Conservation (phyloP, 2,888 invertebrate genomes). For the Pilophorus perplexus region DNA sequence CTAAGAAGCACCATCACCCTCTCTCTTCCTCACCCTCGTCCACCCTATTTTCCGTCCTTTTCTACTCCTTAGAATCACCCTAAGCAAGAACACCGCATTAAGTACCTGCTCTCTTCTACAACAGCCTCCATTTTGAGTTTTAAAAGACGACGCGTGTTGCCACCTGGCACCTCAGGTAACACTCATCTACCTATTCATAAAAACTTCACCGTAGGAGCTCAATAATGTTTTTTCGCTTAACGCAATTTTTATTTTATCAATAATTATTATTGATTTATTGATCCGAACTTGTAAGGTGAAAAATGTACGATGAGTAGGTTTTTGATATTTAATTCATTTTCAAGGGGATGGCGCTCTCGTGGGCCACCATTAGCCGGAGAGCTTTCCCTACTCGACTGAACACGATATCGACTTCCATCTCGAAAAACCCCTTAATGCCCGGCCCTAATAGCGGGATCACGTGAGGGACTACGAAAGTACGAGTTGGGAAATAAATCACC, state of each 20-base stretch:
- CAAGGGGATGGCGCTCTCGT: too few relatives aligned
- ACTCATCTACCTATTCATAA: background rate
- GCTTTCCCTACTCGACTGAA: constrained; percentile 6
- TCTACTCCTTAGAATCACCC: background rate
- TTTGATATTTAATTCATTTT: background rate
- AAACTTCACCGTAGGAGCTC: background rate
- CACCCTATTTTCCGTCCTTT: background rate
- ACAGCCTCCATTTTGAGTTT: background rate
- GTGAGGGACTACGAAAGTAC: background rate
- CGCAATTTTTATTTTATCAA: too few relatives aligned
- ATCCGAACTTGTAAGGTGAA: too few relatives aligned
- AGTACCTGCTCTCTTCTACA: background rate
- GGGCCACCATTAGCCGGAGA: constrained; percentile 5
- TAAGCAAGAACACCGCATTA: constrained; percentile 17
- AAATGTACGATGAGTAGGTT: too few relatives aligned
- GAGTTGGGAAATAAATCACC: constrained; percentile 5
- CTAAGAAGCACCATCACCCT: too few relatives aligned
- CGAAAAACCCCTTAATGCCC: background rate
- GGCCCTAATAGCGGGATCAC: constrained; percentile 16
- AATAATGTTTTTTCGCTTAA: too few relatives aligned
- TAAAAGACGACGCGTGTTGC: too few relatives aligned
- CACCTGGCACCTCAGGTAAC: background rate
- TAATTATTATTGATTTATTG: too few relatives aligned
- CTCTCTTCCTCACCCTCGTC: background rate
- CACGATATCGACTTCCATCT: constrained; percentile 10